phyloP scores from a whole-genome alignment of 2,113 vertebrate species.

The Perccottus glenii region DNA sequence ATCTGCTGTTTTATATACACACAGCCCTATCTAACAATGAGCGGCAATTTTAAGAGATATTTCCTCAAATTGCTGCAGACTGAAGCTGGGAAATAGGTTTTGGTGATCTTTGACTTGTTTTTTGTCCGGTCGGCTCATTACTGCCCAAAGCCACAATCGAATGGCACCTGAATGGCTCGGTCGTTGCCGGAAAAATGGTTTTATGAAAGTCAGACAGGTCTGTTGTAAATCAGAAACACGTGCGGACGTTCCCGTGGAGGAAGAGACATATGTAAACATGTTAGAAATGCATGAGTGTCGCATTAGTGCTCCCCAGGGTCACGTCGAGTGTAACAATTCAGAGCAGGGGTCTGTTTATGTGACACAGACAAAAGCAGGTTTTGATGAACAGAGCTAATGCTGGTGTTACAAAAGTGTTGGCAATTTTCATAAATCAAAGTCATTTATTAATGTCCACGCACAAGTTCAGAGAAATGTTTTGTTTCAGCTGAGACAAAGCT shows the following conservation, averaged over 20 bases:
- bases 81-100: conserved; percentile 28
- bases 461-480: too few relatives aligned
- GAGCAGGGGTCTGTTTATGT: too few relatives aligned
- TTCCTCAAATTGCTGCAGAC: conserved; percentile 14
- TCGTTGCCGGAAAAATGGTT: conserved; percentile 8
- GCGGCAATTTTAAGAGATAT: conserved; percentile 7
- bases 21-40: conserved; percentile 10
- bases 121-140: conserved; percentile 5
- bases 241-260: neutral
- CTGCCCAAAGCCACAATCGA: neutral
- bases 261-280: too few relatives aligned
- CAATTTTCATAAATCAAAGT: too few relatives aligned
- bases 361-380: too few relatives aligned
- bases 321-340: too few relatives aligned
- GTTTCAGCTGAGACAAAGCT: too few relatives aligned
- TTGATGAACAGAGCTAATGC: too few relatives aligned
- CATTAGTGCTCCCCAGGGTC: too few relatives aligned
- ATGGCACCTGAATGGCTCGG: neutral
- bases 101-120: conserved; percentile 6
- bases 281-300: too few relatives aligned
- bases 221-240: neutral
- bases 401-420: too few relatives aligned
- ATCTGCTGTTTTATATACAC: neutral
- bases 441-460: too few relatives aligned
- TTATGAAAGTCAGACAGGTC: neutral